Evolutionary conservation across 2,888 invertebrate species (phyloP), one percentile per base, ranked within the genome.

Genomic region (Cantharis rufa): DNA sequence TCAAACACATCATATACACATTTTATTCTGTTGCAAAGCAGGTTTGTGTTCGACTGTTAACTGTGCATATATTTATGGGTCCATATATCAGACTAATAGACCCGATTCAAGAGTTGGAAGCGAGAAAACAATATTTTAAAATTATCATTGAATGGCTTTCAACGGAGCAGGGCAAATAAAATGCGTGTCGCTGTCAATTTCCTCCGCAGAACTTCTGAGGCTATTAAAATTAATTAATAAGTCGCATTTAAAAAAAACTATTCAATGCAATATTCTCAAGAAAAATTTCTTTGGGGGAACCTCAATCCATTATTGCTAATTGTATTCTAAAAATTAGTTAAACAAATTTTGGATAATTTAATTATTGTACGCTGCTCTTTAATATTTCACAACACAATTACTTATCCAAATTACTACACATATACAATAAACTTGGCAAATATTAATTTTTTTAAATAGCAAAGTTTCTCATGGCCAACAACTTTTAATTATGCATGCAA

Each of bases 1-100:
- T 85, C 86, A 84, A 85, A 86, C 84, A 82, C 85, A 84, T 86
- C 85, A 84, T 81, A 82, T 64, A 74, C 72, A 78, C 82, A 83
- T 83, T 86, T 85, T 86, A 84, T 85, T 84, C 83, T 82, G 83
- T 84, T 77, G 76, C 16, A 69, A 48, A 74, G 75, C 80, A 70
- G 74, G 77, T 80, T 80, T 76, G 71, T 71, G 70, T 75, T 76
- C 77, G 79, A 79, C 74, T 81, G 71, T 80, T 79, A 80, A 77
- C 78, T 78, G 80, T 81, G 81, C 80, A 80, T 81, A 77, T 72
- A 78, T 80, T 82, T 82, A 80, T 82, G 77, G 78, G 71, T 69
- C 77, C 78, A 77, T 82, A 80, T 80, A 78, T 81, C 81, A 81
- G 79, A 75, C 80, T 82, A 81, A 82, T 81, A 80, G 79, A 76